A percentile compares a stretch with the other conserved stretches of the same genome.
Evolutionary conservation across 2,797 vertebrate genomes (phyloP).

Genomic region (Bovichtus variegatus): DNA sequence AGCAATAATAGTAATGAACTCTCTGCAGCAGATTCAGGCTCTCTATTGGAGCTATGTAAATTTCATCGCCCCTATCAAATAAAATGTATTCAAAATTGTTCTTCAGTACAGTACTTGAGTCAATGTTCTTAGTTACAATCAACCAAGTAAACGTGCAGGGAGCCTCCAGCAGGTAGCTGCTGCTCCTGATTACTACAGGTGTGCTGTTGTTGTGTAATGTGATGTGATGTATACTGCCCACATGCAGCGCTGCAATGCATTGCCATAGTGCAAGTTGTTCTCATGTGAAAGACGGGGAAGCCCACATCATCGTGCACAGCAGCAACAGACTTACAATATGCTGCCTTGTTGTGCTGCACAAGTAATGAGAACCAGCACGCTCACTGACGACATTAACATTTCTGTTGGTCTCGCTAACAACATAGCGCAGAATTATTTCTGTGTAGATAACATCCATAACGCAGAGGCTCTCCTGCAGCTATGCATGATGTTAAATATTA

Average conservation of each 20-base stretch:
- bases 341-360: constrained; percentile 78
- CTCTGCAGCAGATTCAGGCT: too few species aligned
- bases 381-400: constrained; percentile 71
- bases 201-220: constrained; percentile 26
- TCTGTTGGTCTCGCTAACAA: constrained; percentile 22
- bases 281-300: constrained; percentile 56
- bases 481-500: background rate
- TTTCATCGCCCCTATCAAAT: too few species aligned
- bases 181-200: constrained; percentile 25
- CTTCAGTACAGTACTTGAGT: background rate
- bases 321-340: constrained; percentile 70
- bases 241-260: constrained; percentile 29
- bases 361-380: constrained; percentile 73
- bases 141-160: background rate
- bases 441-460: background rate
- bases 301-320: constrained; percentile 44
- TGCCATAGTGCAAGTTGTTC: constrained; percentile 48
- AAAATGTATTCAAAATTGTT: background rate
- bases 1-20: too few species aligned
- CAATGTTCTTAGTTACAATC: background rate
- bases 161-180: background rate
- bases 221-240: constrained; percentile 7
- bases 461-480: background rate
- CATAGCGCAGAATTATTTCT: constrained; percentile 19
- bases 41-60: too few species aligned